Evolutionary conservation across 1,140 invertebrate species (phyloP).

Genomic region (Capitella teleta): DNA sequence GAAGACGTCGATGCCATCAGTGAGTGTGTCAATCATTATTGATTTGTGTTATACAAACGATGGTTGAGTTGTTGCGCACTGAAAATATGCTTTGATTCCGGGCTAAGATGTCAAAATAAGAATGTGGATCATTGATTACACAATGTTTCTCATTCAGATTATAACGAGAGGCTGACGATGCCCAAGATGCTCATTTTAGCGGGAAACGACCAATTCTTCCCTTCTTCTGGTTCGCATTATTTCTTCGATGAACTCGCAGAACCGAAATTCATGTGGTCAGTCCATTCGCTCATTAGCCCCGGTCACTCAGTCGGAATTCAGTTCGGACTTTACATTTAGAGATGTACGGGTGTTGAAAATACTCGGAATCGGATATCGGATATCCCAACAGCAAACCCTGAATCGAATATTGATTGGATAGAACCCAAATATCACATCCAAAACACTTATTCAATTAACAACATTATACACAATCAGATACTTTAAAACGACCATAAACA

Average conservation of each 20-base stretch:
- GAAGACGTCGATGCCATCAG: slow-evolving; percentile 26
- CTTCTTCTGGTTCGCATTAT: not conserved
- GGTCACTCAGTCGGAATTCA: too few relatives aligned
- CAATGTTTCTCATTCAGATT: not conserved
- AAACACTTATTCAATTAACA: too few relatives aligned
- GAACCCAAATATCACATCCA: too few relatives aligned
- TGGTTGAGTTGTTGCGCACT: not conserved
- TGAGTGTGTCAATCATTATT: slow-evolving; percentile 12
- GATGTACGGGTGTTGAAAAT: too few relatives aligned
- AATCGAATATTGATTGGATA: too few relatives aligned
- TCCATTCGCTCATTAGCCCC: too few relatives aligned
- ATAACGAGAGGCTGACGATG: not conserved
- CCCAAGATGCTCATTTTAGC: not conserved
- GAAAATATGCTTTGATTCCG: not conserved
- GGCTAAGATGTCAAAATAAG: not conserved
- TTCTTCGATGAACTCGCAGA: not conserved
- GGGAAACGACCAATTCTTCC: not conserved
- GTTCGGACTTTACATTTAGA: too few relatives aligned
- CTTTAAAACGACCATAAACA: too few relatives aligned
- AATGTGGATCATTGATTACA: not conserved
- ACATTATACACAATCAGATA: too few relatives aligned
- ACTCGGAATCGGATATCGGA: too few relatives aligned
- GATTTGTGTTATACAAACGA: not conserved
- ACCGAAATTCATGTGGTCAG: too few relatives aligned
- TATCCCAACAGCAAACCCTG: too few relatives aligned